Evolutionary conservation across 1,140 invertebrate species (phyloP).

Genomic region (Drosophila punjabiensis): DNA sequence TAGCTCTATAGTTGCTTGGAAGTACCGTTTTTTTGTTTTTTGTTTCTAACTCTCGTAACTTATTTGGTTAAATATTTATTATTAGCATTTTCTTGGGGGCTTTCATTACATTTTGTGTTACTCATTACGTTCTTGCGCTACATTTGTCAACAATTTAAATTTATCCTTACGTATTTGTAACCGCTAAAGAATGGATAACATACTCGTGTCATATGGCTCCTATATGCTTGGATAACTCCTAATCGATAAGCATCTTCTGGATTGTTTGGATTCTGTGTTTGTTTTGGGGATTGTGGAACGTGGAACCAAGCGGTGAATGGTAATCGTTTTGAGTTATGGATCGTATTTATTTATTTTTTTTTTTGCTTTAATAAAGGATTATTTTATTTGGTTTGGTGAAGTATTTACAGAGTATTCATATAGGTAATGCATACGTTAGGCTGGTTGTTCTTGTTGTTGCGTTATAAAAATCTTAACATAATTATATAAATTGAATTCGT

Average conservation of each 20-base stretch:
- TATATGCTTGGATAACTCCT: conserved; percentile 33
- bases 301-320: conserved; percentile 43
- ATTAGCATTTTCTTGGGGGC: conserved; percentile 16
- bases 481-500: conserved; percentile 77
- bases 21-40: conserved; percentile 64
- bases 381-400: conserved; percentile 73
- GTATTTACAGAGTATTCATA: conserved; percentile 74
- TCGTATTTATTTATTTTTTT: conserved; percentile 41
- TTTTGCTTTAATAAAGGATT: conserved; percentile 73
- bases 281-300: conserved; percentile 3
- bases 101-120: conserved; percentile 42
- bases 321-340: conserved; percentile 36
- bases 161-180: conserved; percentile 74
- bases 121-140: conserved; percentile 60
- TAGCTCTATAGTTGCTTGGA: conserved; percentile 83
- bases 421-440: conserved; percentile 55
- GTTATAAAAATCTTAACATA: conserved; percentile 84
- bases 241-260: conserved; percentile 36
- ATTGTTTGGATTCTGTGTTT: conserved; percentile 26
- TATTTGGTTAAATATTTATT: conserved; percentile 56
- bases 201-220: conserved; percentile 39
- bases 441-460: conserved; percentile 52
- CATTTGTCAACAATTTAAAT: conserved; percentile 79
- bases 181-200: conserved; percentile 75
- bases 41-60: conserved; percentile 73